Evolutionary conservation across 2,888 invertebrate species (phyloP), one percentile per base, ranked within the genome.

Genomic region (Scrobipalpa costella): DNA sequence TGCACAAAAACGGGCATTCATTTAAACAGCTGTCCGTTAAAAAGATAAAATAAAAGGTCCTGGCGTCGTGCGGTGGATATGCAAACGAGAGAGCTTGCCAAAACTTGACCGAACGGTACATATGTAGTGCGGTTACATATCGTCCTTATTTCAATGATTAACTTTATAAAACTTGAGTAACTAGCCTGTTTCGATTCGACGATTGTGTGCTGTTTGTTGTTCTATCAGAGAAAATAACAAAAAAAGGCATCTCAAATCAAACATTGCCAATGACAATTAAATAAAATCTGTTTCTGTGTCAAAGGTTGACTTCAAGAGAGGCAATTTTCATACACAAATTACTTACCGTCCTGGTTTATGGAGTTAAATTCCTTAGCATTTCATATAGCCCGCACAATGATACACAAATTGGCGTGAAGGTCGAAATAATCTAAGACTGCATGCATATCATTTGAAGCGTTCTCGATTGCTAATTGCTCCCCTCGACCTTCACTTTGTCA

Each of bases 1-100:
- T 81, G 76, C 77, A 81, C 76, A 84, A 83, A 84, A 86, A 84
- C 81, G 77, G 80, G 78, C 80, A 79, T 82, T 83, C 76, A 77
- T 84, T 85, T 83, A 83, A 81, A 86, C 84, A 85, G 76, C 77
- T 81, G 81, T 78, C 79, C 72, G 72, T 73, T 73, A 76, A 78
- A 79, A 79, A 80, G 80, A 81, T 80, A 81, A 83, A 85, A 81
- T 80, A 80, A 77, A 82, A 77, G 77, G 78, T 71, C 77, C 75
- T 78, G 77, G 66, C 72, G 70, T 69, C 72, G 75, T 76, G 76
- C 79, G 78, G 80, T 81, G 75, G 79, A 82, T 83, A 87, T 85
- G 83, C 81, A 86, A 87, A 87, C 83, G 80, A 83, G 79, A 74
- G 77, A 78, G 78, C 78, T 80, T 83, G 78, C 77, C 76, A 74